Evolutionary conservation across 2,797 vertebrate genomes (phyloP).

Genomic region (Manis pentadactyla): DNA sequence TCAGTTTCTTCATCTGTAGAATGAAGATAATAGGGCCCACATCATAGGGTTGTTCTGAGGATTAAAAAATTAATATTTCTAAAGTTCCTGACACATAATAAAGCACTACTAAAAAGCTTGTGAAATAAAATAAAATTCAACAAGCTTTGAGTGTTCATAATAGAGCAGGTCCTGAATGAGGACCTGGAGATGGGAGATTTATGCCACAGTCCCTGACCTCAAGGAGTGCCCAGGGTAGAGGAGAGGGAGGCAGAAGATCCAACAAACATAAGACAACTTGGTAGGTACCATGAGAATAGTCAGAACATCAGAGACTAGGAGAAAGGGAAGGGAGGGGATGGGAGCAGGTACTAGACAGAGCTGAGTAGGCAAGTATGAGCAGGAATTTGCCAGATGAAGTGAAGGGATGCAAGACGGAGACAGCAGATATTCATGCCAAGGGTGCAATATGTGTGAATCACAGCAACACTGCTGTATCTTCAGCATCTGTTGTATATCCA

Average conservation of each 20-base stretch:
- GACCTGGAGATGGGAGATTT: background rate
- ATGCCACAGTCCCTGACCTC: background rate
- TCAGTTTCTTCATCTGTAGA: background rate
- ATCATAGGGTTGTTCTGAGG: background rate
- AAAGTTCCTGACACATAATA: background rate
- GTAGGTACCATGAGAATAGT: background rate
- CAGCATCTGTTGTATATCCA: background rate
- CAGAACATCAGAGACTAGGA: background rate
- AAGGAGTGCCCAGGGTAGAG: background rate
- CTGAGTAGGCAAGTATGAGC: background rate
- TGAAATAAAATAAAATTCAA: conserved; percentile 37
- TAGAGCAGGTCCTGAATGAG: background rate
- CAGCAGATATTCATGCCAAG: background rate
- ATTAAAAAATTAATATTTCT: conserved; percentile 25
- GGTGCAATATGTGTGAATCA: background rate
- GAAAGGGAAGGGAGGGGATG: background rate
- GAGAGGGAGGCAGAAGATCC: background rate
- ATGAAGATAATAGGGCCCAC: background rate
- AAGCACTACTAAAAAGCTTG: background rate
- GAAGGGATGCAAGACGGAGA: background rate
- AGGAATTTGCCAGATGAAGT: background rate
- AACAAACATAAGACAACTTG: background rate
- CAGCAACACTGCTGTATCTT: background rate
- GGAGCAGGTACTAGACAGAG: background rate
- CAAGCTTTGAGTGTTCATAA: background rate